Evolutionary conservation across 2,888 invertebrate genomes (phyloP), one percentile per base, ranked within the genome.

Genomic region (Trichacis sp.): DNA sequence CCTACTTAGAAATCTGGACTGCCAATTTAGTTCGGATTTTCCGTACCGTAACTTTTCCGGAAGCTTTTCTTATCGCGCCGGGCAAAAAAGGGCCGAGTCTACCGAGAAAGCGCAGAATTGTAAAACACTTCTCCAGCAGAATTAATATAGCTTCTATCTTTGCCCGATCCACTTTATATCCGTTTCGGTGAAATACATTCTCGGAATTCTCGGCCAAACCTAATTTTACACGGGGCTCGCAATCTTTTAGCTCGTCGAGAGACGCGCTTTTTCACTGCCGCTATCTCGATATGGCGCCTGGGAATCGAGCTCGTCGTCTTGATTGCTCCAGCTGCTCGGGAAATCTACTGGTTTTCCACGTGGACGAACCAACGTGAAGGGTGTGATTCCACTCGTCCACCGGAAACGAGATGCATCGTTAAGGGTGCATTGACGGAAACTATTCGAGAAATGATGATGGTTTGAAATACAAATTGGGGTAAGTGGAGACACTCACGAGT

Each of bases 281-380:
- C 56, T 64, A 64, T 66, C 61, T 57, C 45, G 30, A 33, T 24
- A 17, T 24, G 54, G 61, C 54, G 62, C 54, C 63, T 67, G 63
- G 59, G 63, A 63, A 54, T 60, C 57, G 63, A 54, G 56, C 48
- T 60, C 67, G 59, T 62, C 55, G 59, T 53, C 47, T 67, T 60
- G 67, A 63, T 67, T 63, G 63, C 60, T 49, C 50, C 20, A 45
- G 47, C 49, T 42, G 42, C 45, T 53, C 59, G 43, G 30, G 51
- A 51, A 58, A 49, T 58, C 29, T 15, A 20, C 46, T 12, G 24
- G 49, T 55, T 55, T 62, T 33, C 40, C n/a, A 36, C 38, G 24
- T 40, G 49, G 56, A 50, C 58, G 52, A 54, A 48, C 24, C 33
- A 67, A 58, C 42, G 53, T 20, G 4, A 24, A 48, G 18, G 42